Percentiles rank a stretch among this genome's conserved stretches.
These are phyloP conservation scores for Eucera pruinosa DNA, from an alignment of 2,888 invertebrate species.

Conservation along the genomic window DNA sequence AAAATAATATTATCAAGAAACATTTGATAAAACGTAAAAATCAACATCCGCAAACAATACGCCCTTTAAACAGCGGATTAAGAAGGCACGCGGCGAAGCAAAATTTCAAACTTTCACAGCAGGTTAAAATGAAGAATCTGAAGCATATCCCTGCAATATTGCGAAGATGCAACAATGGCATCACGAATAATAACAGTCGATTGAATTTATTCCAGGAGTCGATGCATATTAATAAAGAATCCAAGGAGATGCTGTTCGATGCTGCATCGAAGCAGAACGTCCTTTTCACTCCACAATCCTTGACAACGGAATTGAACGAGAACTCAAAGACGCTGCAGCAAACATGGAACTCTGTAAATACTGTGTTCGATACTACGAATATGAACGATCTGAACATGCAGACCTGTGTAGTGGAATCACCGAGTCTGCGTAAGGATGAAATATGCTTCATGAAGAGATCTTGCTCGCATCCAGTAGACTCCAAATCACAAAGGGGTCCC, in stretches of 20 bases:
- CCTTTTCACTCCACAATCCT: neutral
- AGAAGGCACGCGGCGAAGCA: neutral
- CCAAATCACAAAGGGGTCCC: neutral
- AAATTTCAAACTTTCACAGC: constrained; percentile 6
- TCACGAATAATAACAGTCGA: neutral
- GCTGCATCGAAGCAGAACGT: neutral
- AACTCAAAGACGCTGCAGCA: neutral
- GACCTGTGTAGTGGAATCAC: constrained; percentile 16
- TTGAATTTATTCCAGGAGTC: constrained; percentile 14
- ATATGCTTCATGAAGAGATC: neutral
- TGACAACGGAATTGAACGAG: neutral
- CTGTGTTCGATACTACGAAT: neutral
- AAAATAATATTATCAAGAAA: neutral
- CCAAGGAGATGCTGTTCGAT: neutral
- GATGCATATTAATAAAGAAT: neutral
- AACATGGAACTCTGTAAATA: neutral
- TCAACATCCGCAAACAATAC: neutral
- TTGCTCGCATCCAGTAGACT: neutral
- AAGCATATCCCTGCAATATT: constrained; percentile 47
- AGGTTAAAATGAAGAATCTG: constrained; percentile 18
- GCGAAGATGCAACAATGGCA: neutral
- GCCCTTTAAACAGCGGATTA: neutral
- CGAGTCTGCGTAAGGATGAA: neutral
- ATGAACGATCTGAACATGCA: neutral
- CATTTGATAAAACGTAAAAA: constrained; percentile 1